Evolutionary conservation across 2,797 vertebrate genomes (phyloP).

Genomic region (Myotis myotis): DNA sequence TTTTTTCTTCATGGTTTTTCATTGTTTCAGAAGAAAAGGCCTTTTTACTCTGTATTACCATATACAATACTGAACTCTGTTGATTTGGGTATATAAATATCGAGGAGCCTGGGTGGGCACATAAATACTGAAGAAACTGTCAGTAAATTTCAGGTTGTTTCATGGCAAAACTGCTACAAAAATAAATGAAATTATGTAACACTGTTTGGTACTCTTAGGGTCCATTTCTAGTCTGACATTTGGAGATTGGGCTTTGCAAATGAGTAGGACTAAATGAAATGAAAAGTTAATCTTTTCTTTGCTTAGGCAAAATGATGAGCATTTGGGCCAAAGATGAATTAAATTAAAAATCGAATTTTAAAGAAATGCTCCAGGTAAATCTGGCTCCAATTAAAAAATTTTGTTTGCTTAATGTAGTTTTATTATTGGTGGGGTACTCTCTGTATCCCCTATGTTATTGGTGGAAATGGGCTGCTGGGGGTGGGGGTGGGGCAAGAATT

Average conservation of each 20-base stretch:
- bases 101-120: neutral
- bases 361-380: neutral
- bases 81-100: conserved; percentile 21
- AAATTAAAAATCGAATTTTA: conserved; percentile 18
- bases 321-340: neutral
- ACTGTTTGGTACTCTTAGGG: neutral
- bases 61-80: neutral
- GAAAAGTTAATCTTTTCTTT: neutral
- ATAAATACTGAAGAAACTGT: neutral
- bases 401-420: neutral
- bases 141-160: neutral
- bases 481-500: neutral
- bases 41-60: neutral
- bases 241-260: conserved; percentile 6
- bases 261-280: neutral
- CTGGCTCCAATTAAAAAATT: neutral
- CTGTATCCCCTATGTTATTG: neutral
- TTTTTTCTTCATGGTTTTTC: neutral
- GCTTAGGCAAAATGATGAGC: neutral
- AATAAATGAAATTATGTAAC: neutral
- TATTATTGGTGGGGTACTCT: neutral
- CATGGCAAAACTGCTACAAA: neutral
- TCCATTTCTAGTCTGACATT: neutral
- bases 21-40: neutral
- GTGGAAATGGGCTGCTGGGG: neutral